Evolutionary conservation across 1,140 invertebrate species (phyloP).

Genomic region (Drosophila leontia): DNA sequence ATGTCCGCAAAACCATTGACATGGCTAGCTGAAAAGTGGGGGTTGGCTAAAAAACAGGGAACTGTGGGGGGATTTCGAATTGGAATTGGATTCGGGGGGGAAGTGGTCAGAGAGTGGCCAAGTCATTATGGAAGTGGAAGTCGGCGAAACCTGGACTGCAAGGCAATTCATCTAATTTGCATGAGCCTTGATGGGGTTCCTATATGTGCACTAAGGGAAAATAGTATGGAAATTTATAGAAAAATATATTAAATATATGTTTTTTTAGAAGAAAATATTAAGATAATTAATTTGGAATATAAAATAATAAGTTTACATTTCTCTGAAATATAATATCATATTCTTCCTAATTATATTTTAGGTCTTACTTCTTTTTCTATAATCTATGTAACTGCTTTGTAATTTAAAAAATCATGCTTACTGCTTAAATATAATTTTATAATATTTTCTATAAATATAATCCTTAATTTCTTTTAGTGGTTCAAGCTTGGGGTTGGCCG

Average conservation of each 20-base stretch:
- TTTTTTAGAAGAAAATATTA: too few relatives aligned
- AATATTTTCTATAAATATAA: too few relatives aligned
- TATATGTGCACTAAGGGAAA: constrained; percentile 32
- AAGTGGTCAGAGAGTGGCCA: constrained; percentile 64
- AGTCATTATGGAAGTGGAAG: constrained; percentile 68
- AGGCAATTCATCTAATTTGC: constrained; percentile 85
- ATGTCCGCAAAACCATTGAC: constrained; percentile 85
- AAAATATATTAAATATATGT: too few relatives aligned
- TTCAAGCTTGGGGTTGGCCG: constrained; percentile 27
- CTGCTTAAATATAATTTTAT: not conserved
- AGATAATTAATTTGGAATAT: too few relatives aligned
- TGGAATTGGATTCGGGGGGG: not conserved
- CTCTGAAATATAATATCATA: too few relatives aligned
- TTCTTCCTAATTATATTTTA: too few relatives aligned
- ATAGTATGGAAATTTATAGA: too few relatives aligned
- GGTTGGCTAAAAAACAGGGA: constrained; percentile 24
- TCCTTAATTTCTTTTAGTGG: constrained; percentile 6
- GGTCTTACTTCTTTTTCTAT: too few relatives aligned
- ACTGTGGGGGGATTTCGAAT: not conserved
- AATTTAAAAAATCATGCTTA: not conserved
- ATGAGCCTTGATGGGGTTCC: constrained; percentile 64
- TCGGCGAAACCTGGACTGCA: constrained; percentile 71
- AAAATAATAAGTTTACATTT: too few relatives aligned
- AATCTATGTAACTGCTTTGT: not conserved
- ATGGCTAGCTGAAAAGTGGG: constrained; percentile 62